These are phyloP conservation scores for Tragelaphus strepsiceros DNA, from an alignment of 2,113 vertebrate species.

Conservation along the genomic window DNA sequence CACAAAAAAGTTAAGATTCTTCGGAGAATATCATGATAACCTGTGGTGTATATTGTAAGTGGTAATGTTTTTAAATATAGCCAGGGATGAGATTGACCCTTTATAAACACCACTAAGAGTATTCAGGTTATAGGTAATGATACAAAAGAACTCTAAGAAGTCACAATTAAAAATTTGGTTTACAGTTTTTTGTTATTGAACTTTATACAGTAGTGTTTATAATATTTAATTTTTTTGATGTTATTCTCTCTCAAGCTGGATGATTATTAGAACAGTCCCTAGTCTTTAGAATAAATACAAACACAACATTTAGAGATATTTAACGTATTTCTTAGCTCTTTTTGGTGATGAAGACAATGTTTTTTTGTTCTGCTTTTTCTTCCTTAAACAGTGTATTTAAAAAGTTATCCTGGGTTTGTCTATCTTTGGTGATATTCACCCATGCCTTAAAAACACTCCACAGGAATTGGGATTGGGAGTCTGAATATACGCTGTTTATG, in stretches of 20 bases:
- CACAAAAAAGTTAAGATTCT: background rate
- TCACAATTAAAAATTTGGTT: background rate
- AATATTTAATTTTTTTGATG: background rate
- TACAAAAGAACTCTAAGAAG: background rate
- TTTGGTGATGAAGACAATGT: background rate
- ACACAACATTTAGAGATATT: background rate
- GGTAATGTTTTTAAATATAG: background rate
- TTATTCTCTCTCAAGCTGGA: background rate
- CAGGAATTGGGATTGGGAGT: conserved; percentile 98
- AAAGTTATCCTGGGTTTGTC: conserved; percentile 92
- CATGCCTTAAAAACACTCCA: conserved; percentile 95
- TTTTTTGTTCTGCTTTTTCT: conserved; percentile 31
- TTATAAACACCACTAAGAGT: background rate
- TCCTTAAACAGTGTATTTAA: conserved; percentile 83
- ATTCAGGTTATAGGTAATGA: background rate
- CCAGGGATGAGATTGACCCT: background rate
- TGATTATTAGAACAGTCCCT: background rate
- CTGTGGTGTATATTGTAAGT: background rate
- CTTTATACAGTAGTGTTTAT: background rate
- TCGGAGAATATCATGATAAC: background rate
- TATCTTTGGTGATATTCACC: conserved; percentile 87
- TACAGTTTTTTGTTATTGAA: background rate
- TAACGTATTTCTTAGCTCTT: conserved; percentile 17
- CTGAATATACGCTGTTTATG: conserved; percentile 97
- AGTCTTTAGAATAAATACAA: background rate